Evolutionary conservation across 2,797 vertebrate genomes (phyloP).

Genomic region (Sebastes diaconus): DNA sequence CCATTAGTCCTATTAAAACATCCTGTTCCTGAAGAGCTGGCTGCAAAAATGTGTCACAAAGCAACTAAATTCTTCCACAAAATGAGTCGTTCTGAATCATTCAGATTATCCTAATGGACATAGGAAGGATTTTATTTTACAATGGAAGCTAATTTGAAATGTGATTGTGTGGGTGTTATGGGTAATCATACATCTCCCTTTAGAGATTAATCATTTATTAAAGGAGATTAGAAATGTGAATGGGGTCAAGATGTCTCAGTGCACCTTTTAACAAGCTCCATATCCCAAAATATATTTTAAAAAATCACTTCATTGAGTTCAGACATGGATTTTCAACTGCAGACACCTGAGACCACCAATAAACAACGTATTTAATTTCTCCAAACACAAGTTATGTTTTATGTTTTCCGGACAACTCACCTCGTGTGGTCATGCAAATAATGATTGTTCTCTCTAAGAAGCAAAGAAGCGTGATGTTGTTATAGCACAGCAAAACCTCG

Average conservation of each 20-base stretch:
- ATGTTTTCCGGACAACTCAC: neutral
- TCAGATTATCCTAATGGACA: neutral
- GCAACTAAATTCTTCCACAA: neutral
- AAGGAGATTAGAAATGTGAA: slow-evolving; percentile 25
- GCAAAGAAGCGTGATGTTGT: neutral
- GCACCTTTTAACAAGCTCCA: neutral
- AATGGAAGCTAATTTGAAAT: slow-evolving; percentile 18
- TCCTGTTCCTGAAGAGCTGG: neutral
- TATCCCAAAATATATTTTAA: neutral
- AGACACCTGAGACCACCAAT: neutral
- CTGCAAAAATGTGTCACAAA: neutral
- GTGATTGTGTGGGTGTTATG: slow-evolving; percentile 3
- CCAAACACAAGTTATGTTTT: neutral
- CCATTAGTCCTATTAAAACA: neutral
- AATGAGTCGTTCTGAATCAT: neutral
- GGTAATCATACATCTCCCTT: neutral
- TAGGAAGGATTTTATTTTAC: neutral
- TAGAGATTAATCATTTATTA: slow-evolving; percentile 31
- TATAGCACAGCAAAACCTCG: neutral
- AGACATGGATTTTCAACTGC: neutral
- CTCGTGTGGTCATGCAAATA: neutral
- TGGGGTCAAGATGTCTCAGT: slow-evolving; percentile 25
- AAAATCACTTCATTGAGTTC: neutral
- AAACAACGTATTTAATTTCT: neutral
- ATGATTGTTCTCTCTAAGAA: neutral